A percentile compares a stretch with the other conserved stretches of the same genome.
Conservation (phyloP, 2,888 invertebrate genomes). For the Epicampocera succincta region DNA sequence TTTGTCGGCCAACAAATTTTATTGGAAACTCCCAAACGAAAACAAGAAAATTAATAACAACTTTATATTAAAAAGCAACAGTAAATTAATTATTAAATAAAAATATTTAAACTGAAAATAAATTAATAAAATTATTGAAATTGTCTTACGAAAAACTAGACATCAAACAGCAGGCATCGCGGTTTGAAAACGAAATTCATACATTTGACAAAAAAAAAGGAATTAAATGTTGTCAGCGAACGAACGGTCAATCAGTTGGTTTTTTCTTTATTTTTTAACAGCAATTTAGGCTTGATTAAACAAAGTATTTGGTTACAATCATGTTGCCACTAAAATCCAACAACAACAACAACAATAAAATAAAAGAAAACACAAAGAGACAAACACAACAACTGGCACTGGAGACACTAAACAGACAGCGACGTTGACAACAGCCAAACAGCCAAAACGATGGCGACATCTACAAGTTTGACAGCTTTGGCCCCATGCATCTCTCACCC, state of each 20-base stretch:
- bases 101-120: constrained; percentile 51
- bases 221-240: constrained; percentile 39
- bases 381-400: constrained; percentile 35
- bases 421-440: constrained; percentile 49
- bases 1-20: constrained; percentile 40
- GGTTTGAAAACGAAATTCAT: constrained; percentile 6
- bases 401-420: constrained; percentile 54
- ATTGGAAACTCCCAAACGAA: constrained; percentile 7
- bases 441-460: constrained; percentile 48
- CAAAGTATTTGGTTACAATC: constrained; percentile 57
- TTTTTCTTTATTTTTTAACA: constrained; percentile 10
- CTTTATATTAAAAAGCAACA: constrained; percentile 16
- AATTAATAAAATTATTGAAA: constrained; percentile 58
- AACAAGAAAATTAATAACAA: constrained; percentile 27
- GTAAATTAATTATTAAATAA: constrained; percentile 25
- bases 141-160: constrained; percentile 53
- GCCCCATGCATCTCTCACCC: constrained; percentile 14
- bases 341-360: too few relatives aligned
- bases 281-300: constrained; percentile 59
- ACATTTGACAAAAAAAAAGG: background rate
- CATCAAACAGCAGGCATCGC: constrained; percentile 69
- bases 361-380: too few relatives aligned
- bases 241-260: constrained; percentile 47
- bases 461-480: constrained; percentile 62
- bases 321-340: constrained; percentile 54